Evolutionary conservation across 2,113 vertebrate species (phyloP), one percentile per base, ranked within the genome.

Genomic region (Glareola pratincola): DNA sequence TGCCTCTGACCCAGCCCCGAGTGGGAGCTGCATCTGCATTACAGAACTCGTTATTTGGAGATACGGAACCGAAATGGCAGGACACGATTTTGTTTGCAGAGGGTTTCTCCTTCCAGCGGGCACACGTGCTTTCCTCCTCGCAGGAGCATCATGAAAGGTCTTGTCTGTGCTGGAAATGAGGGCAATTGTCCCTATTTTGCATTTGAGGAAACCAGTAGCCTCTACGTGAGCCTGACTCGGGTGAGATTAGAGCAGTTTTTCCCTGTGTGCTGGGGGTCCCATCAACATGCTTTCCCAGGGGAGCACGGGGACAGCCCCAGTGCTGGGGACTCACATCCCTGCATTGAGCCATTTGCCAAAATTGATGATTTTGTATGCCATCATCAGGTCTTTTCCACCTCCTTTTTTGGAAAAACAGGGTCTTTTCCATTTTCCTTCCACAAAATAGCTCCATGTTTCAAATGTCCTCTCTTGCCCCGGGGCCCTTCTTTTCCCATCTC

Each of bases 111-210:
- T 84, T 36, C 27, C 84, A 36, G 54, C 7, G 1, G 22, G 10
- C 4, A 0, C 3, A 0, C 0, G 2, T 21, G 51, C 63, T 22
- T 34, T 2, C 2, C 39, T 85, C 57, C 23, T 21, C 0, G 0
- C 41, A 24, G 69, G 41, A 74, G 41, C 63, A 57, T 45, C 9
- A 0, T 0, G 0, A 47, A 66, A 8, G 4, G 1, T 45, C 54
- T 71, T 5, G 0, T 17, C 68, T 36, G 20, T 30, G 12, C 32
- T 5, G 4, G 18, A 18, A 51, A 51, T 23, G 27, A 50, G 54
- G 1, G 1, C 4, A 3, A 1, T 81, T 53, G 19, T 59, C 37
- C 17, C 2, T 20, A 4, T 90, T 83, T 85, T 50, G 26, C 27
- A 16, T 0, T 7, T 48, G 20, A 19, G 64, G 36, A 47, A 72